Evolutionary conservation across 2,888 invertebrate species (phyloP).

Genomic region (Campaea margaritaria): DNA sequence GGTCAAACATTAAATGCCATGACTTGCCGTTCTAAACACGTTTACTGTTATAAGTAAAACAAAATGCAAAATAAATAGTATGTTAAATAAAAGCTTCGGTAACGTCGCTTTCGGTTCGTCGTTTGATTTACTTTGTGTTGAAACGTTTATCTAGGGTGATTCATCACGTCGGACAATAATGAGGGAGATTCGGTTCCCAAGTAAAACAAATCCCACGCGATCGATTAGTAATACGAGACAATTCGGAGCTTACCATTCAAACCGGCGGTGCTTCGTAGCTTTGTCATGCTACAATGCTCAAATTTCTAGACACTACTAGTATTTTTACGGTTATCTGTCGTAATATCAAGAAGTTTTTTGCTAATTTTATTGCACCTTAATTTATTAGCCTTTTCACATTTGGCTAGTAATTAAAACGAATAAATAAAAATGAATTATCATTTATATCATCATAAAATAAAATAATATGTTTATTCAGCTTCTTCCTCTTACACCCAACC

Average conservation of each 20-base stretch:
- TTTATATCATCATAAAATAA: too few species aligned
- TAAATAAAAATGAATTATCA: too few species aligned
- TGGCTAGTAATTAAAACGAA: too few species aligned
- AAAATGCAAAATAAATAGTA: constrained; percentile 63
- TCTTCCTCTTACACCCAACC: too few species aligned
- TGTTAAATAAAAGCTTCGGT: constrained; percentile 66
- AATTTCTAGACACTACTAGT: constrained; percentile 1
- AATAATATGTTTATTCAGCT: too few species aligned
- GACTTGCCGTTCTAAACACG: constrained; percentile 54
- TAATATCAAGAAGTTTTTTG: neutral
- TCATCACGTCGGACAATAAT: constrained; percentile 77
- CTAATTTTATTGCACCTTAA: neutral
- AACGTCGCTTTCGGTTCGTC: constrained; percentile 56
- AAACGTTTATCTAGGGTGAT: constrained; percentile 78
- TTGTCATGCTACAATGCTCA: constrained; percentile 14
- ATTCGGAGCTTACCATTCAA: constrained; percentile 58
- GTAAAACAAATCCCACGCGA: constrained; percentile 74
- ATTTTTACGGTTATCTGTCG: neutral
- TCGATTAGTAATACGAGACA: constrained; percentile 79
- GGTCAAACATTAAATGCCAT: constrained; percentile 54
- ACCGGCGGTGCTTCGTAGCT: constrained; percentile 16
- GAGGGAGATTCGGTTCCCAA: constrained; percentile 70
- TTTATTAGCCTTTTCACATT: too few species aligned
- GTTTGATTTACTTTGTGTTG: constrained; percentile 75
- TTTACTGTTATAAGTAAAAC: constrained; percentile 47